phyloP scores from a whole-genome alignment of 1,140 invertebrate genomes.

The Rhopalosiphum maidis region DNA sequence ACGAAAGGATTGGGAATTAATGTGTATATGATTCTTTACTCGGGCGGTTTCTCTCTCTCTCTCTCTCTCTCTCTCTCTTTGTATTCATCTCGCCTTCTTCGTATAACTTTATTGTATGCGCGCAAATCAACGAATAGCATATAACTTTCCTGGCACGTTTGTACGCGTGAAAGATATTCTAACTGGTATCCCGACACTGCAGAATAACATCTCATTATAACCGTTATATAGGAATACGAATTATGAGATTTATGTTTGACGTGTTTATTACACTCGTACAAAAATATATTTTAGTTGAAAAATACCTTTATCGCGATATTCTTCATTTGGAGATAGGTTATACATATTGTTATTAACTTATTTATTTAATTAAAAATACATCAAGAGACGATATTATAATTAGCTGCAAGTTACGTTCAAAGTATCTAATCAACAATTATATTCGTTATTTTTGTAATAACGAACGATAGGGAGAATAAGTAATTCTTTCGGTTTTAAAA shows the following conservation, averaged over 20 bases:
- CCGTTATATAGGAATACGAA: not conserved
- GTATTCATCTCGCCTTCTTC: not conserved
- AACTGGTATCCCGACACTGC: too few species aligned
- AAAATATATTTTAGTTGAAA: not conserved
- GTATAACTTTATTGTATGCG: not conserved
- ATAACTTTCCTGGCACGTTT: not conserved
- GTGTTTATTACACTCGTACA: not conserved
- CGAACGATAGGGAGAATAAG: too few species aligned
- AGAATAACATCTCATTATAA: not conserved
- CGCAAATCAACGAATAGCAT: not conserved
- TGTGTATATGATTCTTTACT: not conserved
- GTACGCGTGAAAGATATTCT: not conserved
- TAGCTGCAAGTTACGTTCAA: not conserved
- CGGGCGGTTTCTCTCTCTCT: not conserved
- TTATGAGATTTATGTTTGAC: not conserved
- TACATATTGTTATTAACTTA: not conserved
- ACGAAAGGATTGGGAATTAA: conserved; percentile 21
- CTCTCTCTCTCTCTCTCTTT: not conserved
- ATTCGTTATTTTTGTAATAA: too few species aligned
- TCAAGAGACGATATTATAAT: not conserved
- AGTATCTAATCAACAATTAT: too few species aligned
- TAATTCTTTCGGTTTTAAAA: not conserved
- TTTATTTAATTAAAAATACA: not conserved
- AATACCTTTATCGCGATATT: too few species aligned
- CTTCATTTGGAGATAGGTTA: not conserved